Evolutionary conservation across 2,888 invertebrate genomes (phyloP).

Genomic region (Electrophaes corylata): DNA sequence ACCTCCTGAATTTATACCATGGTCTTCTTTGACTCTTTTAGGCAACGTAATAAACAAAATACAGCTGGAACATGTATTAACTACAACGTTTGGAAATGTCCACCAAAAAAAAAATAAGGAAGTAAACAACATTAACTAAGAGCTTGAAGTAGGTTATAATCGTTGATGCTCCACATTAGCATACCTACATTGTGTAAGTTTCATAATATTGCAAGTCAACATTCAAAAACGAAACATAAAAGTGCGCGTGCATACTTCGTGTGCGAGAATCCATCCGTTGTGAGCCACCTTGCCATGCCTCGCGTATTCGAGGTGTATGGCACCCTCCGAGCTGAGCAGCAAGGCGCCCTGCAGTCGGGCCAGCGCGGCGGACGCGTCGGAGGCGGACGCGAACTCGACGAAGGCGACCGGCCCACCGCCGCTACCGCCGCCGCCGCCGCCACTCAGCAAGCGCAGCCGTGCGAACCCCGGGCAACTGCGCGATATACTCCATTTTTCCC

Average conservation of each 20-base stretch:
- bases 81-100: too few relatives aligned
- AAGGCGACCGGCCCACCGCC: conserved; percentile 95
- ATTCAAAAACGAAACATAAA: conserved; percentile 23
- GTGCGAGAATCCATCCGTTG: conserved; percentile 84
- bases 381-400: conserved; percentile 97
- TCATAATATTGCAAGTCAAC: conserved; percentile 11
- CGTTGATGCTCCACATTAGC: too few relatives aligned
- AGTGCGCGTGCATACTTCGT: conserved; percentile 82
- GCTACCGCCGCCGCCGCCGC: conserved; percentile 86
- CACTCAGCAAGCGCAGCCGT: conserved; percentile 97
- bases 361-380: conserved; percentile 96
- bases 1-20: not conserved
- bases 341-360: conserved; percentile 97
- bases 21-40: too few relatives aligned
- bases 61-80: too few relatives aligned
- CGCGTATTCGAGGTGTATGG: conserved; percentile 99
- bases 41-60: too few relatives aligned
- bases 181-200: too few relatives aligned
- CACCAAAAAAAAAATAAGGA: too few relatives aligned
- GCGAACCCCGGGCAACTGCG: conserved; percentile 99
- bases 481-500: conserved; percentile 76
- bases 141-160: too few relatives aligned
- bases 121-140: too few relatives aligned
- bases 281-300: conserved; percentile 97
- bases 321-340: conserved; percentile 97